phyloP scores from a whole-genome alignment of 2,888 invertebrate genomes.

The Aphrophora alni region DNA sequence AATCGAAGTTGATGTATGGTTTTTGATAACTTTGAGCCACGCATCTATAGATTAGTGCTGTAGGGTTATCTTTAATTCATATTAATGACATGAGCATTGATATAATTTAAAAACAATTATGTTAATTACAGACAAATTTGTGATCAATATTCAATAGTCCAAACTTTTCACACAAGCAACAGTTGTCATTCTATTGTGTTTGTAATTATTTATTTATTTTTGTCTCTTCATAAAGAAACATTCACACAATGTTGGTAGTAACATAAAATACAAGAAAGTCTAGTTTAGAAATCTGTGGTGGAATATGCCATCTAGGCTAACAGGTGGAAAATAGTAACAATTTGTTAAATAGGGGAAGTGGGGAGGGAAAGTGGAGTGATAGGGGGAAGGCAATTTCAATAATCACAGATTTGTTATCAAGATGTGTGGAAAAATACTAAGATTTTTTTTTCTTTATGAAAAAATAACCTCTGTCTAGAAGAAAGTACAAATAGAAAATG shows the following conservation, averaged over 20 bases:
- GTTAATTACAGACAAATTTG: too few relatives aligned
- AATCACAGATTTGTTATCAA: slow-evolving; percentile 49
- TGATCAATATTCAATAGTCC: too few relatives aligned
- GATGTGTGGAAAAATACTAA: slow-evolving; percentile 34
- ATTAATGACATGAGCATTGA: too few relatives aligned
- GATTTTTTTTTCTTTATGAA: not conserved
- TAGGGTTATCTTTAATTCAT: too few relatives aligned
- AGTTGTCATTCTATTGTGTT: too few relatives aligned
- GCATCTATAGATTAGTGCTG: too few relatives aligned
- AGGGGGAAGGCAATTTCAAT: slow-evolving; percentile 48
- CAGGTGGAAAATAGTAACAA: not conserved
- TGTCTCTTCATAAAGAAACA: not conserved
- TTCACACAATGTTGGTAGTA: not conserved
- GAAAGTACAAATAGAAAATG: not conserved
- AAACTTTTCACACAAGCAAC: too few relatives aligned
- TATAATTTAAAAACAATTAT: too few relatives aligned
- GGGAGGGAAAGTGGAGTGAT: not conserved
- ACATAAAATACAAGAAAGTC: not conserved
- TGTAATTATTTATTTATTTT: not conserved
- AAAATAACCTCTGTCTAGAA: slow-evolving; percentile 1
- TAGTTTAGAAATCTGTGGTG: not conserved
- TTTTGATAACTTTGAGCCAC: too few relatives aligned
- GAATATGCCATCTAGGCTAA: not conserved
- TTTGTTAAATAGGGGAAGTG: not conserved
- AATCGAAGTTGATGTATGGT: too few relatives aligned